Conservation (phyloP, 1,140 invertebrate species). For the Elymnias hypermnestra region DNA sequence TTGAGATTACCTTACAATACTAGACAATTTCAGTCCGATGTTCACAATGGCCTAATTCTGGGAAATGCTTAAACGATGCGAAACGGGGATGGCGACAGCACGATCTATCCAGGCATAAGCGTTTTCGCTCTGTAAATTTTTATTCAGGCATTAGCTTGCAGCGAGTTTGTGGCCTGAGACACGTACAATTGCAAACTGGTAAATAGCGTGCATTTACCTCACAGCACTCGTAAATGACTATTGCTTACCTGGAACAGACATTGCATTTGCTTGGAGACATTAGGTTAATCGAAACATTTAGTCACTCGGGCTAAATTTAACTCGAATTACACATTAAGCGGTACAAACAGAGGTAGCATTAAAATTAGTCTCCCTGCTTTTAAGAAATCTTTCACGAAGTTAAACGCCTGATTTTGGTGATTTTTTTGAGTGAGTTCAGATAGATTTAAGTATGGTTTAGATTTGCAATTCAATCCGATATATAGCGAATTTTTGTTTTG, state of each 20-base stretch:
- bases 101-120: constrained; percentile 3
- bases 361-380: no score
- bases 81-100: not conserved
- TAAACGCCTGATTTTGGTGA: no score
- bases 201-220: constrained; percentile 19
- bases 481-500: no score
- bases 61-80: not conserved
- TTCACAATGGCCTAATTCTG: not conserved
- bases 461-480: no score
- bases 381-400: no score
- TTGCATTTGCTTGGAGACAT: constrained; percentile 19
- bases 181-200: constrained; percentile 13
- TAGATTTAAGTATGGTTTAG: no score
- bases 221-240: constrained; percentile 17
- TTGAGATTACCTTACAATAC: no score
- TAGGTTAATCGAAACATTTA: constrained; percentile 21
- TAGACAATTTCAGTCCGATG: not conserved
- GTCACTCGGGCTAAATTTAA: constrained; percentile 14
- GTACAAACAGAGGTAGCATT: constrained; percentile 6
- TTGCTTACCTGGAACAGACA: constrained; percentile 5
- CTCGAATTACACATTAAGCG: constrained; percentile 15
- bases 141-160: constrained; percentile 10
- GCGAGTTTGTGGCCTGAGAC: constrained; percentile 14
- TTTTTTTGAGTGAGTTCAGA: no score
- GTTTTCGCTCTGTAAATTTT: constrained; percentile 18